Evolutionary conservation across 2,113 vertebrate species (phyloP).

Genomic region (Chrysemys picta): DNA sequence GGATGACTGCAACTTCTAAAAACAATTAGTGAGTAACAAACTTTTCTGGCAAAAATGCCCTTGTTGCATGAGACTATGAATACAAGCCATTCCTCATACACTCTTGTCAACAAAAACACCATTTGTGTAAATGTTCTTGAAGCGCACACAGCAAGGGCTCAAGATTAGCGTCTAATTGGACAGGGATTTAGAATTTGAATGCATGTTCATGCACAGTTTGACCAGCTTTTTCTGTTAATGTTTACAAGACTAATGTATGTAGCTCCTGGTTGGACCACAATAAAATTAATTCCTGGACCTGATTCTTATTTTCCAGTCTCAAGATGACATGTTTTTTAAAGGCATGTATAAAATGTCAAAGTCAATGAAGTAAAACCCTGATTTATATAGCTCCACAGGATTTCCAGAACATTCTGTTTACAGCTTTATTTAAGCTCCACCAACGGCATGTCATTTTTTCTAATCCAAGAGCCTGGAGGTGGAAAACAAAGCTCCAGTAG

Average conservation of each 20-base stretch:
- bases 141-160: not conserved
- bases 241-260: not conserved
- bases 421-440: not conserved
- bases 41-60: not conserved
- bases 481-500: not conserved
- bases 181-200: not conserved
- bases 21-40: not conserved
- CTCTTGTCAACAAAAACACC: not conserved
- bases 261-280: not conserved
- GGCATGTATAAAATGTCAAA: not conserved
- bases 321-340: not conserved
- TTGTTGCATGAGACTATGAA: not conserved
- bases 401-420: not conserved
- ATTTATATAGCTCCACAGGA: not conserved
- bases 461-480: not conserved
- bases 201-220: not conserved
- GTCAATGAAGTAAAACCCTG: not conserved
- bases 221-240: not conserved
- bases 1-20: not conserved
- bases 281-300: not conserved
- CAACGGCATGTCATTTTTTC: not conserved
- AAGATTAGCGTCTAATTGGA: not conserved
- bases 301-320: not conserved
- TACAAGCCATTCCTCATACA: not conserved
- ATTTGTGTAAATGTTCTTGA: not conserved